A percentile compares a stretch with the other conserved stretches of the same genome.
These are phyloP conservation scores for Halesus radiatus DNA, from an alignment of 1,140 invertebrate genomes.

Conservation along the genomic window DNA sequence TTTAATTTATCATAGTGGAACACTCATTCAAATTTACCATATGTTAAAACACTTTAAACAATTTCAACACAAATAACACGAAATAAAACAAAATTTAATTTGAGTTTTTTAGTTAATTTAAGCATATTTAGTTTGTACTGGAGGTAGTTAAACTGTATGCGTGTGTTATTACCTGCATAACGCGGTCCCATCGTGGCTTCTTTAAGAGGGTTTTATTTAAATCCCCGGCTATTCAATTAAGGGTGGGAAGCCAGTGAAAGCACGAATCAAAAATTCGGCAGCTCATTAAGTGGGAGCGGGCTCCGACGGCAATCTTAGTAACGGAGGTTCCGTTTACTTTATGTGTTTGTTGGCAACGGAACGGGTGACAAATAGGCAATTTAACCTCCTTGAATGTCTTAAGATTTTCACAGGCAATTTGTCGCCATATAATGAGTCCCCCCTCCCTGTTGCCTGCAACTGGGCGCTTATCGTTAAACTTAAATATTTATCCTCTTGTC, in stretches of 20 bases:
- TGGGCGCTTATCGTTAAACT: slow-evolving; percentile 49
- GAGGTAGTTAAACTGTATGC: no score
- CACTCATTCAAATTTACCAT: no score
- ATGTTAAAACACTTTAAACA: no score
- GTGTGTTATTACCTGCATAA: no score
- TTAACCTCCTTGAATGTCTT: slow-evolving; percentile 50
- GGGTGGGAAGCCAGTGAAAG: neutral
- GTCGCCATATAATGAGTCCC: slow-evolving; percentile 54
- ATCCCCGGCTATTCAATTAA: neutral
- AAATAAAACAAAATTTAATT: no score
- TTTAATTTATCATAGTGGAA: no score
- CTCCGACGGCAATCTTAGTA: slow-evolving; percentile 22
- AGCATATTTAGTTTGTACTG: no score
- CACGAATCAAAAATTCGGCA: slow-evolving; percentile 31
- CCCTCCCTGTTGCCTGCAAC: slow-evolving; percentile 14
- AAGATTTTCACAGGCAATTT: slow-evolving; percentile 56
- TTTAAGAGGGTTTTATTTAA: no score
- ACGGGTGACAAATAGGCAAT: slow-evolving; percentile 51
- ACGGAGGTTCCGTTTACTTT: slow-evolving; percentile 45
- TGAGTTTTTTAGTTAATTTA: no score
- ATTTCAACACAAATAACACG: no score
- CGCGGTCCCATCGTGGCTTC: no score
- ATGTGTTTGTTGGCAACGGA: slow-evolving; percentile 44
- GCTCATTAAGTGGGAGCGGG: slow-evolving; percentile 32
- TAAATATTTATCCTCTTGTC: slow-evolving; percentile 54